Base-by-base conservation (phyloP, 2,797 vertebrate species). In the Rhincodon typus region DNA sequence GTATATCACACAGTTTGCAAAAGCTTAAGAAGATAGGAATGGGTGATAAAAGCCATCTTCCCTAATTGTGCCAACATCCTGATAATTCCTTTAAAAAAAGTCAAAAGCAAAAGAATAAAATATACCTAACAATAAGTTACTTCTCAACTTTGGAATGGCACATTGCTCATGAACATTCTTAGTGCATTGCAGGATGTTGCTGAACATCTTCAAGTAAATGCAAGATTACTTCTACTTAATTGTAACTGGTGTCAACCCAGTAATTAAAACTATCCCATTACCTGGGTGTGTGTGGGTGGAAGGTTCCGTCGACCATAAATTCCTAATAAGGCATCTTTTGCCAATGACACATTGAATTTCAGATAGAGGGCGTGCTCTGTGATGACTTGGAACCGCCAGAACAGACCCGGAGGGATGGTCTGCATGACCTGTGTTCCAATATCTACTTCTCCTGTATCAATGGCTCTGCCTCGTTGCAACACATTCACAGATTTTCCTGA, bases 331-430 rank as follows among this genome's bases (percentile, higher is more conserved):
- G 99, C 98, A 95, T 99, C 99, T 97, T 99, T 98, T 0, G 99
- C 99, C 96, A 99, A 98, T 0, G 99, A 99, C 90, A 99, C 98
- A 97, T 99, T 99, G 96, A 99, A 99, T 97, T 99, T 99, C 97
- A 99, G 97, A 97, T 99, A 99, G 97, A 98, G 96, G 0, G 99
- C 98, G 96, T 99, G 98, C 96, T 99, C 98, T 95, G 99, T 98
- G 79, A 97, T 98, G 96, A 99, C 98, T 96, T 99, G 98, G 97
- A 99, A 99, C 97, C 99, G 98, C 99, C 99, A 99, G 97, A 99
- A 99, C 42, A 99, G 98, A 94, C 99, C 99, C 0, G 99, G 99
- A 0, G 99, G 99, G 96, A 99, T 98, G 0, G 98, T 98, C 97
- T 99, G 99, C 97, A 98, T 99, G 96, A 99, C 98, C 96, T 99